Evolutionary conservation across 1,140 invertebrate species (phyloP).

Genomic region (Micrasema minimum): DNA sequence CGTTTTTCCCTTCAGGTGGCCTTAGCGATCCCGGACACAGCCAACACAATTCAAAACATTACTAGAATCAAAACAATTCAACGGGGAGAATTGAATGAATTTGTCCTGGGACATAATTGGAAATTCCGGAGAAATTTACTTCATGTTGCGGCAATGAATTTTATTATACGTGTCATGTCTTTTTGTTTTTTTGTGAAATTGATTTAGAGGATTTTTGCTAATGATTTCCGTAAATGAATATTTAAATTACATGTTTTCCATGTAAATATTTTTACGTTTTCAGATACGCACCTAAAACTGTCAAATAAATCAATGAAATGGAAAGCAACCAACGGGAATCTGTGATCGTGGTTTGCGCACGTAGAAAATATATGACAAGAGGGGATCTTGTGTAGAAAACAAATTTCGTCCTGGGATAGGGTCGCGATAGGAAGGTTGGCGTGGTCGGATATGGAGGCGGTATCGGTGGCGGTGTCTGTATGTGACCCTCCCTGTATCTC

Average conservation of each 20-base stretch:
- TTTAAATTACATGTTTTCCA: constrained; percentile 19
- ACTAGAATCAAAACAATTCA: too few species aligned
- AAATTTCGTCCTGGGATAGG: constrained; percentile 28
- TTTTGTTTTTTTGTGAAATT: not conserved
- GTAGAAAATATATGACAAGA: constrained; percentile 34
- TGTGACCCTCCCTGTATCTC: not conserved
- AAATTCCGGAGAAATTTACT: too few species aligned
- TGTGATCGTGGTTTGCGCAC: constrained; percentile 33
- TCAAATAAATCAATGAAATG: constrained; percentile 33
- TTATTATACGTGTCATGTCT: not conserved
- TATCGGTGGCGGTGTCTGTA: not conserved
- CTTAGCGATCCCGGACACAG: too few species aligned
- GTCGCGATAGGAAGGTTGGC: constrained; percentile 6
- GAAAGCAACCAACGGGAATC: constrained; percentile 25
- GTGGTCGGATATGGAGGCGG: not conserved
- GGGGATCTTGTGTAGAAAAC: constrained; percentile 29
- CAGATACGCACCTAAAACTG: constrained; percentile 23
- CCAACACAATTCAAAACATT: not conserved
- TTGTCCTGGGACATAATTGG: too few species aligned
- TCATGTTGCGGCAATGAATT: not conserved
- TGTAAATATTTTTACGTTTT: constrained; percentile 17
- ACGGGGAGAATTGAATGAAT: too few species aligned
- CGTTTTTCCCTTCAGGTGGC: too few species aligned
- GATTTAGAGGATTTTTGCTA: not conserved
- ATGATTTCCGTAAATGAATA: constrained; percentile 17